Evolutionary conservation across 1,140 invertebrate genomes (phyloP), one percentile per base, ranked within the genome.

Genomic region (Nephila pilipes): DNA sequence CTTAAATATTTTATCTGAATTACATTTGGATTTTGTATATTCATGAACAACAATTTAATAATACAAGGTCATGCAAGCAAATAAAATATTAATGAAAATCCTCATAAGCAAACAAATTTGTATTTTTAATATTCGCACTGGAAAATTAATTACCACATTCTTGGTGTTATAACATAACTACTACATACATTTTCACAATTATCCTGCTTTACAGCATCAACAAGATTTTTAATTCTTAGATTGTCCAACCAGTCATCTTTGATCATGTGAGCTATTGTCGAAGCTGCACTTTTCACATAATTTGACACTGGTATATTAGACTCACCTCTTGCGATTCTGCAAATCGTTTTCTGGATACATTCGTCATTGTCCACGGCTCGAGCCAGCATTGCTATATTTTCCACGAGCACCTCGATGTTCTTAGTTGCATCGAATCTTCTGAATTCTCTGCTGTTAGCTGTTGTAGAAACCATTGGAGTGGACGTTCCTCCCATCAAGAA

Each of bases 181-280:
- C 38, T 75, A 36, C 91, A 93, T 3, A 93, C 65, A 54, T 87
- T 60, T 22, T 32, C n/a, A 16, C 91, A 93, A 12, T 93, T 87
- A 29, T 85, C 85, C n/a, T 93, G 12, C 25, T 93, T 93, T 18
- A 93, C 6, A 22, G 63, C 65, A 6, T 87, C 55, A 8, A 93
- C 54, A 25, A 87, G 29, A 29, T 60, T 25, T 54, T 93, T 87
- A 10, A 58, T 65, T n/a, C 63, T 65, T 8, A 63, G 18, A 54
- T 60, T 87, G n/a, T 80, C 80, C 14, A 87, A 1, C 91, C 83
- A 87, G 1, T 93, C 91, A 57, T 93, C 91, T 18, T 87, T 87
- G 4, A 93, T 32, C 6, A 93, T 22, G 10, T 29, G 14, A 25
- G 55, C 54, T 12, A 93, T 25, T 1, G 63, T 29, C 6, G 38